Evolutionary conservation across 2,888 invertebrate species (phyloP).

Genomic region (Chrysolina americana): DNA sequence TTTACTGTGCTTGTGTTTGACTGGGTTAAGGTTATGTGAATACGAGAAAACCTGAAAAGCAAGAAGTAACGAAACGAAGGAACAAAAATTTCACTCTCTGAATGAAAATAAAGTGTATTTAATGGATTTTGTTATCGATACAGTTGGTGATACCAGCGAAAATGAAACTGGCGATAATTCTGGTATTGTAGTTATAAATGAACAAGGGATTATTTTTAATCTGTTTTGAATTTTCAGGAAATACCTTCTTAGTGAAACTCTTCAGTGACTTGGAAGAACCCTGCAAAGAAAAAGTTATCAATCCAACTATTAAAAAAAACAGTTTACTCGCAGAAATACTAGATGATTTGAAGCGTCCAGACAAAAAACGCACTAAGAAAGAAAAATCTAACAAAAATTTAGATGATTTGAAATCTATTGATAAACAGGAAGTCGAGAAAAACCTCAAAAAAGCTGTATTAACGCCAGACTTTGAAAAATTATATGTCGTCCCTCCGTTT

Average conservation of each 20-base stretch:
- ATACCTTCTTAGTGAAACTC: conserved; percentile 17
- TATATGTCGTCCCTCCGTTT: conserved; percentile 75
- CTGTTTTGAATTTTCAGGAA: conserved; percentile 7
- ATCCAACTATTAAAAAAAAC: conserved; percentile 30
- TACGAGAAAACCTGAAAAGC: no score
- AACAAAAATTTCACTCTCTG: no score
- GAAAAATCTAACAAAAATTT: conserved; percentile 65
- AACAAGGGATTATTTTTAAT: not conserved
- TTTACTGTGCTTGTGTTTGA: no score
- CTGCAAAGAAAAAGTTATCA: not conserved
- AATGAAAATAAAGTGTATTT: conserved; percentile 26
- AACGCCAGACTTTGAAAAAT: conserved; percentile 78
- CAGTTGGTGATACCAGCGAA: conserved; percentile 65
- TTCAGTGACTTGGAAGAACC: conserved; percentile 26
- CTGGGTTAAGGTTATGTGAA: no score
- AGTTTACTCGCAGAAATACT: conserved; percentile 39
- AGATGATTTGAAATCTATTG: conserved; percentile 34
- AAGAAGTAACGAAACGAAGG: no score
- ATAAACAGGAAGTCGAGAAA: conserved; percentile 70
- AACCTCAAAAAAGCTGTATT: conserved; percentile 76
- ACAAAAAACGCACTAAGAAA: conserved; percentile 59
- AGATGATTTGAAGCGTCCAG: conserved; percentile 47
- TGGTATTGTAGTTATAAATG: not conserved
- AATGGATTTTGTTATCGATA: conserved; percentile 76
- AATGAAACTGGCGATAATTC: conserved; percentile 12